phyloP scores from a whole-genome alignment of 2,797 vertebrate genomes.

The Sternarchorhynchus goeldii region DNA sequence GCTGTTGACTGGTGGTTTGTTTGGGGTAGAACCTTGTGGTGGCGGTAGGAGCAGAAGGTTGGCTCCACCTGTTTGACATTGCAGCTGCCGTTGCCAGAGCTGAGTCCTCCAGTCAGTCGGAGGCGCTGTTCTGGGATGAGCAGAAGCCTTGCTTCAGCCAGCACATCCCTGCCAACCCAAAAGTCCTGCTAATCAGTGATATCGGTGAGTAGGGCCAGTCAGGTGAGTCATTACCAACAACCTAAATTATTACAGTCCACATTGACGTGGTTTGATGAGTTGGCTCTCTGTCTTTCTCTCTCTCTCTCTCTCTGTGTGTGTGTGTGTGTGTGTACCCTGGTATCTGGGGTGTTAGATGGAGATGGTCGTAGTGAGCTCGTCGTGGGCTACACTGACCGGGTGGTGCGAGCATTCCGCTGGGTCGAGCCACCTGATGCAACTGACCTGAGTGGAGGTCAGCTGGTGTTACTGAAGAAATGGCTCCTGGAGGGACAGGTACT shows the following conservation, averaged over 20 bases:
- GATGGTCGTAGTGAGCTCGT: slow-evolving; percentile 92
- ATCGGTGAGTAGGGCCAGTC: slow-evolving; percentile 76
- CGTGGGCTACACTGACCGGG: slow-evolving; percentile 95
- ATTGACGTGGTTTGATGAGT: neutral
- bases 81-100: slow-evolving; percentile 73
- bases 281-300: neutral
- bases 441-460: slow-evolving; percentile 81
- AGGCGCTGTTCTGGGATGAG: slow-evolving; percentile 78
- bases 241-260: neutral
- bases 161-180: slow-evolving; percentile 97
- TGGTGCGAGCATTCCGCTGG: slow-evolving; percentile 97
- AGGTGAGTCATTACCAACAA: neutral
- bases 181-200: slow-evolving; percentile 95
- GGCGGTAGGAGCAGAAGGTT: slow-evolving; percentile 92
- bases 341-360: slow-evolving; percentile 77
- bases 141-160: slow-evolving; percentile 90
- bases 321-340: slow-evolving; percentile 11
- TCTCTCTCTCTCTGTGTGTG: neutral
- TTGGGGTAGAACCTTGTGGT: slow-evolving; percentile 88
- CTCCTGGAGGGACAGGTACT: slow-evolving; percentile 94
- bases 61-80: slow-evolving; percentile 95
- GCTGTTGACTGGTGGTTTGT: neutral
- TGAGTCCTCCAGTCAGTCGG: slow-evolving; percentile 84
- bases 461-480: slow-evolving; percentile 96
- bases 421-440: slow-evolving; percentile 81